phyloP scores from a whole-genome alignment of 2,797 vertebrate species.

The Danio jaintianensis region DNA sequence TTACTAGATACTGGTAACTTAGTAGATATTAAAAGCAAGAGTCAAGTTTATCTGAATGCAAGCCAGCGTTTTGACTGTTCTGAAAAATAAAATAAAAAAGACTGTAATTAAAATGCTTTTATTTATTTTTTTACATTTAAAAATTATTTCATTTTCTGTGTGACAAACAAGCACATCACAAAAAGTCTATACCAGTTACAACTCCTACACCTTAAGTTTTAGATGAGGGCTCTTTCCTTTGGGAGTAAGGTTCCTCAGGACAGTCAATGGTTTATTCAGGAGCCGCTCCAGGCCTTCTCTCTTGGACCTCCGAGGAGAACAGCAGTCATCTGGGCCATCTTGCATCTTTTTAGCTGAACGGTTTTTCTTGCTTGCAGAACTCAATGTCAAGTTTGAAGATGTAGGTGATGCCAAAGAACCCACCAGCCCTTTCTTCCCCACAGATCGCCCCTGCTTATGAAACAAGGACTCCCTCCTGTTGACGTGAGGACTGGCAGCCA shows the following conservation, averaged over 20 bases:
- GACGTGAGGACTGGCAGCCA: conserved; percentile 71
- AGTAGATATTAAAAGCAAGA: too few species aligned
- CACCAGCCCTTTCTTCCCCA: neutral
- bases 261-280: conserved; percentile 61
- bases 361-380: neutral
- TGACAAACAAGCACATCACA: neutral
- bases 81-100: too few species aligned
- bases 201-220: conserved; percentile 2
- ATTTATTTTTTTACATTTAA: too few species aligned
- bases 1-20: too few species aligned
- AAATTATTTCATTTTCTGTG: too few species aligned
- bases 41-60: too few species aligned
- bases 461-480: conserved; percentile 76
- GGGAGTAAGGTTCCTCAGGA: conserved; percentile 63
- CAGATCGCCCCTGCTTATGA: conserved; percentile 50
- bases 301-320: conserved; percentile 27
- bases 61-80: too few species aligned
- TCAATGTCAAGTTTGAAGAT: neutral
- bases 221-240: conserved; percentile 1
- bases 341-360: fast-evolving
- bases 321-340: neutral
- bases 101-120: too few species aligned
- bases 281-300: conserved; percentile 58
- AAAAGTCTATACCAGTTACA: neutral
- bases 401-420: conserved; percentile 12